A percentile compares a stretch with the other conserved stretches of the same genome.
These are phyloP conservation scores for Hippocampus abdominalis DNA, from an alignment of 2,113 vertebrate genomes.

Conservation along the genomic window DNA sequence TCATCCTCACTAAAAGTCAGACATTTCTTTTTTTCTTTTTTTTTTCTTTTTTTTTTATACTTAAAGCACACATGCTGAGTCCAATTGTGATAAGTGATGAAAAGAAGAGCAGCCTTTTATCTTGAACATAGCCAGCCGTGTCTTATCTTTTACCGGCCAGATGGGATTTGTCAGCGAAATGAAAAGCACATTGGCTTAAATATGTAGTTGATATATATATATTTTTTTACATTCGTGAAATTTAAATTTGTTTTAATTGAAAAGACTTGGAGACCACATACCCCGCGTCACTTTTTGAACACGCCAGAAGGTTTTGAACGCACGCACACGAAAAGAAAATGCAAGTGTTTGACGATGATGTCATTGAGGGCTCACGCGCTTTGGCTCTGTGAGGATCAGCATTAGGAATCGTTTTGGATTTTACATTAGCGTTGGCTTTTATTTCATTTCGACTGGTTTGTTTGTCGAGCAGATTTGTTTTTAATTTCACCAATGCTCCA, in stretches of 20 bases:
- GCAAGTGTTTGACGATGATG: too few relatives aligned
- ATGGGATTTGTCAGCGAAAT: slow-evolving; percentile 26
- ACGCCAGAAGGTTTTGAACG: too few relatives aligned
- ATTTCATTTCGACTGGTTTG: too few relatives aligned
- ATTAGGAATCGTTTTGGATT: too few relatives aligned
- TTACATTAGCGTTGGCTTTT: too few relatives aligned
- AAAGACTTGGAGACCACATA: background rate
- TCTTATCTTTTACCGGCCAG: slow-evolving; percentile 35
- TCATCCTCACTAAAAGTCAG: slow-evolving; percentile 20
- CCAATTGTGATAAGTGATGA: slow-evolving; percentile 1
- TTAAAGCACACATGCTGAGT: slow-evolving; percentile 8
- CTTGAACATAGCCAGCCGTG: slow-evolving; percentile 19
- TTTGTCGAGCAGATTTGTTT: too few relatives aligned
- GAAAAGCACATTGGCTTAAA: slow-evolving; percentile 4
- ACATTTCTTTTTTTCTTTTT: background rate
- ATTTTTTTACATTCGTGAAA: slow-evolving; percentile 1
- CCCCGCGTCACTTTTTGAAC: too few relatives aligned
- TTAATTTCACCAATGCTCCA: too few relatives aligned
- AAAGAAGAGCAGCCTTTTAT: slow-evolving; percentile 34
- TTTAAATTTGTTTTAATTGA: background rate
- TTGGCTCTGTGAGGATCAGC: too few relatives aligned
- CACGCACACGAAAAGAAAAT: too few relatives aligned
- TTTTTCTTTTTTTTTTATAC: slow-evolving; percentile 8
- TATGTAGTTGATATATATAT: slow-evolving; percentile 32
- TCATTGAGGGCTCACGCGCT: too few relatives aligned